These are phyloP conservation scores for Aleiodes leptofemur DNA, from an alignment of 2,888 invertebrate genomes.

Conservation along the genomic window DNA sequence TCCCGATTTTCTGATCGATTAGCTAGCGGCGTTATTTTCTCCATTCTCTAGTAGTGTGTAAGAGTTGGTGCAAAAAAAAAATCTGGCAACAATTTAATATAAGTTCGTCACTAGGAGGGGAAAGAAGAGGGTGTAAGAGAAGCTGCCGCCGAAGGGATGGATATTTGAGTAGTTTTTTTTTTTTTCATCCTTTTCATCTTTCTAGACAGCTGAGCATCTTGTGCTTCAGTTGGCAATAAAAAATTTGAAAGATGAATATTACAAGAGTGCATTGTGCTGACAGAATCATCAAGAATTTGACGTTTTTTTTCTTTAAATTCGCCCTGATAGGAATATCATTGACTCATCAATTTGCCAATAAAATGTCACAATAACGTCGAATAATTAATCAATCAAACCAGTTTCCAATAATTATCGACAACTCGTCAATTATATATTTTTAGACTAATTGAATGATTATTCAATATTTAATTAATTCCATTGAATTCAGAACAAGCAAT, in stretches of 20 bases:
- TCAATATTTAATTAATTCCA: no score
- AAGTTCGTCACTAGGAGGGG: slow-evolving; percentile 55
- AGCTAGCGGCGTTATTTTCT: slow-evolving; percentile 50
- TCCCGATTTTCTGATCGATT: slow-evolving; percentile 63
- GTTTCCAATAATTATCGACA: no score
- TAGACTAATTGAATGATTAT: no score
- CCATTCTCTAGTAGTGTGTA: slow-evolving; percentile 44
- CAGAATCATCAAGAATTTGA: not conserved
- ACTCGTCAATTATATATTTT: no score
- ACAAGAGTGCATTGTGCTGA: slow-evolving; percentile 9
- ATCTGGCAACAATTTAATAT: slow-evolving; percentile 61
- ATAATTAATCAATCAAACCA: no score
- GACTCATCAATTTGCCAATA: no score
- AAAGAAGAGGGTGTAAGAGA: slow-evolving; percentile 47
- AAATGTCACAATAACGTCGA: no score
- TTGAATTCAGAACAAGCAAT: no score
- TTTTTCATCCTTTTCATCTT: slow-evolving; percentile 29
- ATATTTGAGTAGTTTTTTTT: slow-evolving; percentile 50
- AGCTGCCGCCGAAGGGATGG: slow-evolving; percentile 40
- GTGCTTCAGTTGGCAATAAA: slow-evolving; percentile 12
- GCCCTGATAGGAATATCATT: no score
- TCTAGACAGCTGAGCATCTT: slow-evolving; percentile 42
- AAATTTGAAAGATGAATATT: not conserved
- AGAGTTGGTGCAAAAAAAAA: slow-evolving; percentile 36
- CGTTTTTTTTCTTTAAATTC: no score